Evolutionary conservation across 2,113 vertebrate genomes (phyloP).

Genomic region (Smithornis capensis): DNA sequence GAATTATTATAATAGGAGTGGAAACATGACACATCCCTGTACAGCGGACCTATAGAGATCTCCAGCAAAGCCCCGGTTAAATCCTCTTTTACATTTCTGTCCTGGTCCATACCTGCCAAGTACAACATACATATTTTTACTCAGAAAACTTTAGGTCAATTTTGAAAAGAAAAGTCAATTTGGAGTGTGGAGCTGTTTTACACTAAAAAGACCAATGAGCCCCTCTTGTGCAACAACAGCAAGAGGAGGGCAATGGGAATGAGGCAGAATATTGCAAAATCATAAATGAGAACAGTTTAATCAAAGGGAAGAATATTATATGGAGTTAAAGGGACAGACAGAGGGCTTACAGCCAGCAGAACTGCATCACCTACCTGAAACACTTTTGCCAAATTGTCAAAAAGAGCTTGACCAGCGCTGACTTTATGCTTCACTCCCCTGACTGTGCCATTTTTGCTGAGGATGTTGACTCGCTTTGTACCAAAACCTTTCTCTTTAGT

Average conservation of each 20-base stretch:
- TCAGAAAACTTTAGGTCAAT: background rate
- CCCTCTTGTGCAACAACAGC: background rate
- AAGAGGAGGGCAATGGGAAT: background rate
- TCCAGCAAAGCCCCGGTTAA: background rate
- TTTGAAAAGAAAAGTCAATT: background rate
- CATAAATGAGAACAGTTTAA: background rate
- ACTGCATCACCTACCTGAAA: slow-evolving; percentile 80
- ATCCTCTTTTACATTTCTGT: background rate
- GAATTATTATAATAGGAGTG: background rate
- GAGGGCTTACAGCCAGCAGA: background rate
- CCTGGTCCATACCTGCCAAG: background rate
- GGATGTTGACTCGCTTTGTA: slow-evolving; percentile 90
- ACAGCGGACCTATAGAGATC: background rate
- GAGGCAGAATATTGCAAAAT: background rate
- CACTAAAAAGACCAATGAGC: background rate
- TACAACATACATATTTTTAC: background rate
- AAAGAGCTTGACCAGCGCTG: slow-evolving; percentile 92
- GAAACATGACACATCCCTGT: background rate
- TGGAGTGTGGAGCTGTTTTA: background rate
- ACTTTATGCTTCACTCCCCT: slow-evolving; percentile 97
- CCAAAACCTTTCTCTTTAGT: slow-evolving; percentile 84
- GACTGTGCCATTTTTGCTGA: slow-evolving; percentile 96
- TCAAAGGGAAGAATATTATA: background rate
- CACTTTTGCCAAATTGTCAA: slow-evolving; percentile 86
- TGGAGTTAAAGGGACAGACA: background rate